These are phyloP conservation scores for Caenorhabditis becei DNA, from an alignment of 2,888 invertebrate species.

Conservation along the genomic window DNA sequence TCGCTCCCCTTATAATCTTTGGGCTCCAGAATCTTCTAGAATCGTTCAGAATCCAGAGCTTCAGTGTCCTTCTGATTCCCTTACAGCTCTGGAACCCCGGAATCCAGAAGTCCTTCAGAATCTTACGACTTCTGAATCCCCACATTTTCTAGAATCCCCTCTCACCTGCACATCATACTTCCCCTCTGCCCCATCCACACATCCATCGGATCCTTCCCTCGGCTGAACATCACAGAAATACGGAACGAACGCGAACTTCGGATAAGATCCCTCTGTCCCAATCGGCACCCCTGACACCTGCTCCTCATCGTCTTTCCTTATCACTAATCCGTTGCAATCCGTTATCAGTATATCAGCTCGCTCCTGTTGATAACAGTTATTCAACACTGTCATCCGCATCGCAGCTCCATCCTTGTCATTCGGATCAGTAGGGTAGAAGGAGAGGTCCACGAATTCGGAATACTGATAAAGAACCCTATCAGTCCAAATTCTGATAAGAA, in stretches of 20 bases:
- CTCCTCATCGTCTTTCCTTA: background rate
- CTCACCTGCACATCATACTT: slow-evolving; percentile 18
- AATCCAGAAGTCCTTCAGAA: no score
- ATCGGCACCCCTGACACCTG: background rate
- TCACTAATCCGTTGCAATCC: background rate
- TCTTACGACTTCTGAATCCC: no score
- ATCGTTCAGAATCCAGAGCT: no score
- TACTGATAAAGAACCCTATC: background rate
- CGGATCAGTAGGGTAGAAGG: background rate
- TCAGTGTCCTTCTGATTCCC: no score
- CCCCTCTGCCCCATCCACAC: background rate
- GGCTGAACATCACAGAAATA: slow-evolving; percentile 1
- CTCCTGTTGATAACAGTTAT: slow-evolving; percentile 7
- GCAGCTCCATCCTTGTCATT: slow-evolving; percentile 9
- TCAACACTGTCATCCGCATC: slow-evolving; percentile 7
- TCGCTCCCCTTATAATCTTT: no score
- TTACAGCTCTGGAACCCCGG: no score
- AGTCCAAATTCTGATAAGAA: slow-evolving; percentile 2
- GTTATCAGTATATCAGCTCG: background rate
- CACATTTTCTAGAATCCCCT: no score
- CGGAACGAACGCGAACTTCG: slow-evolving; percentile 14
- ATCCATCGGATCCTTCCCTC: background rate
- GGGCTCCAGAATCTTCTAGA: no score
- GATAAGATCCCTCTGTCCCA: slow-evolving; percentile 4
- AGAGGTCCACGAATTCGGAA: slow-evolving; percentile 5